Conservation (phyloP, 2,888 invertebrate genomes). For the Chymomyza amoena region DNA sequence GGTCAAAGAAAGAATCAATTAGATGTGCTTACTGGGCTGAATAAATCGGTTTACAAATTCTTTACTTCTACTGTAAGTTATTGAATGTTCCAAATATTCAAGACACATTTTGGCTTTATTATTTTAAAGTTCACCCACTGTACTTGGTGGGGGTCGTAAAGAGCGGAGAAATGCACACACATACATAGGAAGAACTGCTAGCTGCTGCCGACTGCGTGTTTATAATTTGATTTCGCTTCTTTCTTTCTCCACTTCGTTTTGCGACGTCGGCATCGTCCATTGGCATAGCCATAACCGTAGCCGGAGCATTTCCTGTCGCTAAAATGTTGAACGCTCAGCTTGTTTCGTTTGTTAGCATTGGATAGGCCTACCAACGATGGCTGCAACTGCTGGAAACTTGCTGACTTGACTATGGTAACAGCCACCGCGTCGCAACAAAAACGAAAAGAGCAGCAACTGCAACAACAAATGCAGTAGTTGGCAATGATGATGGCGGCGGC, state of each 20-base stretch:
- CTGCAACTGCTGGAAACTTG: conserved; percentile 46
- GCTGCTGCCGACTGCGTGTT: conserved; percentile 59
- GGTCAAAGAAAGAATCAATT: too few species aligned
- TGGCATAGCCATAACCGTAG: neutral
- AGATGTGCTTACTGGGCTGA: too few species aligned
- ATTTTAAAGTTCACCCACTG: neutral
- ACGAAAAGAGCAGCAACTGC: neutral
- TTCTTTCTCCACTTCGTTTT: conserved; percentile 50
- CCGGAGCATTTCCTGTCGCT: conserved; percentile 67
- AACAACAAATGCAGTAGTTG: neutral
- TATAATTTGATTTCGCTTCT: conserved; percentile 69
- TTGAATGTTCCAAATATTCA: too few species aligned
- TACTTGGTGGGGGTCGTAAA: neutral
- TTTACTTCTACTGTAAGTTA: too few species aligned
- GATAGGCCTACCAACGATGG: conserved; percentile 49
- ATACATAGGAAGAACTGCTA: conserved; percentile 2
- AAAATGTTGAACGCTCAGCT: conserved; percentile 37
- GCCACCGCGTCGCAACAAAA: conserved; percentile 21
- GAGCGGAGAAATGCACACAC: conserved; percentile 19
- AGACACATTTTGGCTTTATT: neutral
- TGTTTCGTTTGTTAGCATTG: conserved; percentile 16
- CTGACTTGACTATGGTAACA: conserved; percentile 17
- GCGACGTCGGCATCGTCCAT: neutral
- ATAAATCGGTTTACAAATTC: too few species aligned
- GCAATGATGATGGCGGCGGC: conserved; percentile 12